A percentile compares a stretch with the other conserved stretches of the same genome.
These are phyloP conservation scores for Tokudaia tokunoshimensis DNA, from an alignment of 2,797 vertebrate genomes.

Conservation along the genomic window DNA sequence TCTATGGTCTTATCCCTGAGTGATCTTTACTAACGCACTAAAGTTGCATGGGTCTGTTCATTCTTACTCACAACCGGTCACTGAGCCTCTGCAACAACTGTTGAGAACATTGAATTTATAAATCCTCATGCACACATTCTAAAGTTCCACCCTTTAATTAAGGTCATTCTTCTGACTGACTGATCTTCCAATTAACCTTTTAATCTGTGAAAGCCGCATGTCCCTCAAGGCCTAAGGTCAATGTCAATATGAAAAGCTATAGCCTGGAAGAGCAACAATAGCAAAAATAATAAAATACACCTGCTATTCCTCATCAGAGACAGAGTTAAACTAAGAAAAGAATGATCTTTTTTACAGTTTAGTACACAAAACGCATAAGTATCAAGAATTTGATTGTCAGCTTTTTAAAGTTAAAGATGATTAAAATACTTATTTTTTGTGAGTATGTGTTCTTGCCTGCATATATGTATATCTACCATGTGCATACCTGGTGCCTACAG, in stretches of 20 bases:
- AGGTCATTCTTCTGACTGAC: constrained; percentile 9
- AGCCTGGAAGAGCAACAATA: neutral
- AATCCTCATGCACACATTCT: neutral
- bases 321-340: constrained; percentile 22
- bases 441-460: neutral
- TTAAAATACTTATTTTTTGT: neutral
- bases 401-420: neutral
- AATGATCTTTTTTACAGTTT: neutral
- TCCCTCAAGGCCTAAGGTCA: neutral
- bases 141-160: constrained; percentile 5
- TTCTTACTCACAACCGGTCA: neutral
- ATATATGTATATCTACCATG: neutral
- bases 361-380: neutral
- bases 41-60: neutral
- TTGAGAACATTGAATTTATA: neutral
- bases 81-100: neutral
- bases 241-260: neutral
- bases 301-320: neutral
- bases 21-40: neutral
- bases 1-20: neutral
- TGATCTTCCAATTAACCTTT: constrained; percentile 53
- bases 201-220: constrained; percentile 25
- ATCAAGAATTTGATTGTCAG: neutral
- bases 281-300: neutral
- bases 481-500: neutral